Evolutionary conservation across 1,140 invertebrate species (phyloP).

Genomic region (Zaprionus ghesquierei): DNA sequence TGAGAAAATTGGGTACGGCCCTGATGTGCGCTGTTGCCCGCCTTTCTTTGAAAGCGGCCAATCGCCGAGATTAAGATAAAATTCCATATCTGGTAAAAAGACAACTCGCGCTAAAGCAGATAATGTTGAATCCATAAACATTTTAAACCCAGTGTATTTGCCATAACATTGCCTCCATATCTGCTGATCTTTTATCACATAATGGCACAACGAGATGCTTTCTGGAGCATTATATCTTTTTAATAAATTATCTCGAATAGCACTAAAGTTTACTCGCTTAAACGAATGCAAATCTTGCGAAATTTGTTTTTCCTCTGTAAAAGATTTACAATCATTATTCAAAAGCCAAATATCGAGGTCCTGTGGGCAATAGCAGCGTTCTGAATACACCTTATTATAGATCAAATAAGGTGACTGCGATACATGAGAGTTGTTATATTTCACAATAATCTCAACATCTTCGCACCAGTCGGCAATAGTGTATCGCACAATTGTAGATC

Average conservation of each 20-base stretch:
- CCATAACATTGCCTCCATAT: conserved; percentile 95
- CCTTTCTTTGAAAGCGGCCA: conserved; percentile 91
- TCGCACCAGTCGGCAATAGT: conserved; percentile 90
- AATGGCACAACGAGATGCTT: conserved; percentile 94
- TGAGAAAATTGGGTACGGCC: conserved; percentile 93
- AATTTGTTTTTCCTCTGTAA: conserved; percentile 87
- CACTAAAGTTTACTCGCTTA: conserved; percentile 88
- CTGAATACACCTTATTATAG: conserved; percentile 89
- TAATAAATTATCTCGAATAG: conserved; percentile 86
- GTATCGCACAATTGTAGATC: conserved; percentile 93
- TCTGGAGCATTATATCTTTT: conserved; percentile 87
- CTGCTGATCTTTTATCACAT: conserved; percentile 93
- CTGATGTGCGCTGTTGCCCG: conserved; percentile 81
- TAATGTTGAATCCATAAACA: conserved; percentile 96
- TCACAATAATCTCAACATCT: conserved; percentile 88
- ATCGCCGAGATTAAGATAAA: conserved; percentile 97
- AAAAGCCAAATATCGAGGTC: conserved; percentile 87
- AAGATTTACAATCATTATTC: conserved; percentile 86
- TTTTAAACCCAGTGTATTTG: conserved; percentile 97
- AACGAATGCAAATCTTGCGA: conserved; percentile 89
- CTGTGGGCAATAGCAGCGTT: conserved; percentile 93
- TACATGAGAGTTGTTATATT: conserved; percentile 87
- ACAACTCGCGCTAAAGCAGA: conserved; percentile 92
- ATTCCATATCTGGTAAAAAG: conserved; percentile 93
- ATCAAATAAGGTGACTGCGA: conserved; percentile 87